These are phyloP conservation scores for Misgurnus mizolepis DNA, from an alignment of 2,113 vertebrate species.

Conservation along the genomic window DNA sequence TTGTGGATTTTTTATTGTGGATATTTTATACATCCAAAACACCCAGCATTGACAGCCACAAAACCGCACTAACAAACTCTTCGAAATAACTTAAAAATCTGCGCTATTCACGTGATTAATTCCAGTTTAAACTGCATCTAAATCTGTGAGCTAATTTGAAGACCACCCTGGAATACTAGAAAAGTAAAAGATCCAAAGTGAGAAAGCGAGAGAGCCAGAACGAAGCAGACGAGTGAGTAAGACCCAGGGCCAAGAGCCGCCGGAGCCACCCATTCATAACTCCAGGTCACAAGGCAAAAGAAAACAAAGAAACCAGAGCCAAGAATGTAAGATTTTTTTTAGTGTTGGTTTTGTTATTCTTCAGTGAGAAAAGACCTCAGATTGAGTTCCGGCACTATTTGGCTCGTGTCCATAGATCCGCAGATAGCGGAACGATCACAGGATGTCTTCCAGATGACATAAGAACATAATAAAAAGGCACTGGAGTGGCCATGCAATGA, in stretches of 20 bases:
- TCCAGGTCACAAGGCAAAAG: constrained; percentile 13
- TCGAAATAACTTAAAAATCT: background rate
- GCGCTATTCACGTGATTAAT: background rate
- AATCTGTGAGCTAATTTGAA: constrained; percentile 12
- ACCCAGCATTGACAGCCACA: background rate
- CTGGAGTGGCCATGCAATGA: background rate
- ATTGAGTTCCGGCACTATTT: constrained; percentile 37
- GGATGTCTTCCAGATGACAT: constrained; percentile 42
- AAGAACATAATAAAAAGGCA: background rate
- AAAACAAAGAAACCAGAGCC: constrained; percentile 34
- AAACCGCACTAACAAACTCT: no score
- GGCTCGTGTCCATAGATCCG: constrained; percentile 4
- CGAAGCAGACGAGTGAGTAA: background rate
- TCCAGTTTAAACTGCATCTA: background rate
- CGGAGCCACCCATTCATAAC: constrained; percentile 28
- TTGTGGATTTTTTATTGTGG: background rate
- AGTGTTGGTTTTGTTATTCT: constrained; percentile 5
- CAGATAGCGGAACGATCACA: background rate
- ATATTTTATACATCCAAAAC: no score
- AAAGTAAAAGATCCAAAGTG: background rate
- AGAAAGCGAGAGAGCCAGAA: constrained; percentile 2
- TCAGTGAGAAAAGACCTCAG: constrained; percentile 27
- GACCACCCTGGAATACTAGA: constrained; percentile 28
- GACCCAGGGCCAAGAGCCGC: background rate
- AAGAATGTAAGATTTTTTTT: background rate